Evolutionary conservation across 2,888 invertebrate genomes (phyloP), one percentile per base, ranked within the genome.

Genomic region (Diarsia mendica): DNA sequence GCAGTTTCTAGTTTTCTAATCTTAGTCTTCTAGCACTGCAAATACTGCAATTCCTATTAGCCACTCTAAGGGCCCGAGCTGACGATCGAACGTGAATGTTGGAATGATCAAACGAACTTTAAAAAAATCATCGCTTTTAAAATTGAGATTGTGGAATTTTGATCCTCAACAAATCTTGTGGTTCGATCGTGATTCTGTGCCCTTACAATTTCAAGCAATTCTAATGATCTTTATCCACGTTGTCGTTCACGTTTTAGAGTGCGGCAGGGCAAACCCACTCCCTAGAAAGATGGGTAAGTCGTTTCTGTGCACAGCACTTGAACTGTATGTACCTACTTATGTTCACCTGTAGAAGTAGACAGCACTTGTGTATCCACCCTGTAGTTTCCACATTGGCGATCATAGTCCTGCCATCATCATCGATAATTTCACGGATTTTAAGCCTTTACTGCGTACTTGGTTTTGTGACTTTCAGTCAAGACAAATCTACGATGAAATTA

Each of bases 251-350:
- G 79, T 95, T 96, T 92, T 96, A 96, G 96, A 94, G 89, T 96
- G 96, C 93, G 96, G 96, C 92, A 94, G 95, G 93, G 95, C 95
- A 92, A 96, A 96, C 92, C 95, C 93, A 90, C 94, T 95, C 87
- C 95, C 95, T 93, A 95, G 95, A 94, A 96, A 96, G 92, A 90
- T 96, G 90, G 96, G 96, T 96, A 95, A 96, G 95, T 95, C 86
- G 85, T 82, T 77, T 79, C 66, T 80, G 78, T 85, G 87, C 79
- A 85, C 53, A 88, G 87, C 88, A 88, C 86, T 64, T 39, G 48
- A 49, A 76, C 48, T 80, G 67, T 84, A 61, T 74, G 55, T 75
- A 67, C 58, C 5, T 60, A 46, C 39, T 49, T 48, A 48, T 76
- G 49, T 60, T 65, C 73, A 64, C 83, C 69, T 58, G 80, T 82